These are phyloP conservation scores for Neria commutata DNA, from an alignment of 2,888 invertebrate species.

Conservation along the genomic window DNA sequence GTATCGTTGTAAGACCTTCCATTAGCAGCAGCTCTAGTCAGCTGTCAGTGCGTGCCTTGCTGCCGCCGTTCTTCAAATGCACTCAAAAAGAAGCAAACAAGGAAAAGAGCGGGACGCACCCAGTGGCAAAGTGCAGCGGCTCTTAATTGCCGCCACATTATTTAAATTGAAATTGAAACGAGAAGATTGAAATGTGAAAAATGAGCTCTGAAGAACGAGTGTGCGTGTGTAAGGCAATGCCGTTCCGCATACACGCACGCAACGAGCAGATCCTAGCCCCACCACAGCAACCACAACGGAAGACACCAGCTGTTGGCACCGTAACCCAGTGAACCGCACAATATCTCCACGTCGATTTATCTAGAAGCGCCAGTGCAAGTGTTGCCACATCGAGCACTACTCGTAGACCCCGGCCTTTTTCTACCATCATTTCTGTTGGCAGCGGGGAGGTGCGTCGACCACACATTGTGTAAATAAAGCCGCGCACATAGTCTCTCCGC, in stretches of 20 bases:
- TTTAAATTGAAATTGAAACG: constrained; percentile 3
- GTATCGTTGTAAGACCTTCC: too few relatives aligned
- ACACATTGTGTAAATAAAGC: neutral
- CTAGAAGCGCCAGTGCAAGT: too few relatives aligned
- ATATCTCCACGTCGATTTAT: constrained; percentile 20
- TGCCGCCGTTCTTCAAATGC: too few relatives aligned
- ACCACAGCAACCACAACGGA: constrained; percentile 16
- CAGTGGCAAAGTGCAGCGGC: neutral
- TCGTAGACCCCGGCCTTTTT: neutral
- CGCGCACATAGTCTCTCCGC: too few relatives aligned
- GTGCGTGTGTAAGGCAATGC: neutral
- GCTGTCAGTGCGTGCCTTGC: too few relatives aligned
- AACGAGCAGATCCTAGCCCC: neutral
- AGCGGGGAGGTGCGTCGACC: neutral
- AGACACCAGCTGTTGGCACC: constrained; percentile 10
- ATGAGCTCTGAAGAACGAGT: neutral
- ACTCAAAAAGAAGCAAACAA: too few relatives aligned
- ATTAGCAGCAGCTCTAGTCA: too few relatives aligned
- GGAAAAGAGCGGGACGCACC: neutral
- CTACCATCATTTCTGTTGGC: neutral
- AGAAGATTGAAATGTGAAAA: neutral
- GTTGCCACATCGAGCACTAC: too few relatives aligned
- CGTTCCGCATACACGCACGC: neutral
- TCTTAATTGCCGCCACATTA: constrained; percentile 8
- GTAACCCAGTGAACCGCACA: constrained; percentile 17